Percentiles rank a stretch among this genome's conserved stretches.
These are phyloP conservation scores for Entelurus aequoreus DNA, from an alignment of 2,113 vertebrate species.

Conservation along the genomic window DNA sequence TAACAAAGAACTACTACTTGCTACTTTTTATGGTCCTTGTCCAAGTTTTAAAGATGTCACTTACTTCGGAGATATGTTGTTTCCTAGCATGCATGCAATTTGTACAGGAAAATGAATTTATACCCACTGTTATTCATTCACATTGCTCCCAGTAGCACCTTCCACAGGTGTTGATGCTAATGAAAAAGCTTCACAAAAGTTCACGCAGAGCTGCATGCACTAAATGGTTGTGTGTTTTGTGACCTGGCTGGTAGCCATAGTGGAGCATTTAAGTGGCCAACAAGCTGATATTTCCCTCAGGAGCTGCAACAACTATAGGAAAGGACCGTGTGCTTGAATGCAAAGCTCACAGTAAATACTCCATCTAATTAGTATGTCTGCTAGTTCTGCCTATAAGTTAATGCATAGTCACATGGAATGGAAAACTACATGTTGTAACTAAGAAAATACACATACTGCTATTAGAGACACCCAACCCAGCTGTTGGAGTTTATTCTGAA, in stretches of 20 bases:
- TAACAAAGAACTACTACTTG: too few species aligned
- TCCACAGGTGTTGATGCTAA: background rate
- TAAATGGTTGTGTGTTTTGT: conserved; percentile 4
- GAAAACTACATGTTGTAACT: too few species aligned
- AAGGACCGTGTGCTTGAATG: background rate
- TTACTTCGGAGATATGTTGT: too few species aligned
- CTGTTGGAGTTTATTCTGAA: too few species aligned
- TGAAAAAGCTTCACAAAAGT: conserved; percentile 5
- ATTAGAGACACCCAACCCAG: too few species aligned
- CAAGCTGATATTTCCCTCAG: conserved; percentile 2
- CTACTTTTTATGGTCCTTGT: too few species aligned
- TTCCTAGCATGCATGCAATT: too few species aligned
- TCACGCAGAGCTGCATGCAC: background rate
- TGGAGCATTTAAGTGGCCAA: background rate
- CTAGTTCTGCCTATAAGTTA: too few species aligned
- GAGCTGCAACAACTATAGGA: background rate
- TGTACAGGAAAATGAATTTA: background rate
- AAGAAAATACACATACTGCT: too few species aligned
- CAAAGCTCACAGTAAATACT: background rate
- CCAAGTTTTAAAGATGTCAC: too few species aligned
- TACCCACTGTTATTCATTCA: background rate
- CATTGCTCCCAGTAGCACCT: background rate
- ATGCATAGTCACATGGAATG: too few species aligned
- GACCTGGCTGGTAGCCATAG: background rate
- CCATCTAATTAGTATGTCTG: too few species aligned